Percentiles rank a stretch among this genome's conserved stretches.
These are phyloP conservation scores for Tachysurus vachellii DNA, from an alignment of 2,113 vertebrate species.

Conservation along the genomic window DNA sequence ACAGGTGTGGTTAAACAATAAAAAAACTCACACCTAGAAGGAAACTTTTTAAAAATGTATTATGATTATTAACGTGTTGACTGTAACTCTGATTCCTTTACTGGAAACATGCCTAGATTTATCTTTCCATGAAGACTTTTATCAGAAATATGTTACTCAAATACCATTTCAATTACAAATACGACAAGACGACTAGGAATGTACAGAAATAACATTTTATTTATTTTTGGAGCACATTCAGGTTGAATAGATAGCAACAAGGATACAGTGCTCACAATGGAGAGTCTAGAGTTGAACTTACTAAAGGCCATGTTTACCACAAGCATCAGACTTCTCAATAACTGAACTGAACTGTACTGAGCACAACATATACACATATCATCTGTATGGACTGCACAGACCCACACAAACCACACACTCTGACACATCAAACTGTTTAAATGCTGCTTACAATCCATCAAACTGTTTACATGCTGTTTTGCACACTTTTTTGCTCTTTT, in stretches of 20 bases:
- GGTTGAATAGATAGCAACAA: neutral
- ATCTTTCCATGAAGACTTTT: neutral
- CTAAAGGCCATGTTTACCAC: too few relatives aligned
- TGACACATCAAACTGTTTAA: too few relatives aligned
- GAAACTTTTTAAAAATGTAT: neutral
- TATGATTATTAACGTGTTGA: neutral
- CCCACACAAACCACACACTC: too few relatives aligned
- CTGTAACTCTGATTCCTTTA: neutral
- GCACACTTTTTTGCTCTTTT: too few relatives aligned
- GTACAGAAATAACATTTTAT: neutral
- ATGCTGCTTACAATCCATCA: too few relatives aligned
- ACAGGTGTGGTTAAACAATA: neutral
- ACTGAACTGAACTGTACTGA: too few relatives aligned
- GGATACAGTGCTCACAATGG: neutral
- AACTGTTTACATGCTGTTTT: too few relatives aligned
- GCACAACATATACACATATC: too few relatives aligned
- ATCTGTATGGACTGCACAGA: too few relatives aligned
- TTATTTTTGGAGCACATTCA: neutral
- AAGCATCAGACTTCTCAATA: too few relatives aligned
- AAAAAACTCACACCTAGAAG: neutral
- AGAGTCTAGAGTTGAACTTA: neutral
- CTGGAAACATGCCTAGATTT: neutral
- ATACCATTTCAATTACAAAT: too few relatives aligned
- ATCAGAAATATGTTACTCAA: neutral
- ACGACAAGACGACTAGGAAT: too few relatives aligned